phyloP scores from a whole-genome alignment of 2,797 vertebrate species.

The Pristis pectinata region DNA sequence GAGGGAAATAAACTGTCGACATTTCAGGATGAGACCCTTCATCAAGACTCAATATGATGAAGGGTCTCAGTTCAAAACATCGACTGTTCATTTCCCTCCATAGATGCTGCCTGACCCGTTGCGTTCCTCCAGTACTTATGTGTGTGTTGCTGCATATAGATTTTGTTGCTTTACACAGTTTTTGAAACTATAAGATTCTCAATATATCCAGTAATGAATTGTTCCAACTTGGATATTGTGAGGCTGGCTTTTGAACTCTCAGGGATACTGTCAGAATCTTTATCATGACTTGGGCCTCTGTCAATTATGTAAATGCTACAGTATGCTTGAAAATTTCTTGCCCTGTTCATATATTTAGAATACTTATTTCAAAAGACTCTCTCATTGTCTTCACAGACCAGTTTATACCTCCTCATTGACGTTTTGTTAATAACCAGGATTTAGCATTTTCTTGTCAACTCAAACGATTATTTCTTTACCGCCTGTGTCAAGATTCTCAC shows the following conservation, averaged over 20 bases:
- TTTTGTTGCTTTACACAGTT: neutral
- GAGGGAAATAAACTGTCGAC: no score
- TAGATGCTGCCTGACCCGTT: no score
- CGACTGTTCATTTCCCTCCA: no score
- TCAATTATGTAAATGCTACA: neutral
- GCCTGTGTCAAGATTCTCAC: conserved; percentile 48
- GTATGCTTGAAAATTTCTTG: neutral
- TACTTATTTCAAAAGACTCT: neutral
- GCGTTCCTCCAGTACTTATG: no score
- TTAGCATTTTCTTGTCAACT: conserved; percentile 48
- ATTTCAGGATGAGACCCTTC: no score
- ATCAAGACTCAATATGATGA: no score
- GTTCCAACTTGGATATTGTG: neutral
- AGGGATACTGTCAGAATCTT: neutral
- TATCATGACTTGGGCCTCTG: neutral
- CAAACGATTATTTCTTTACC: conserved; percentile 41
- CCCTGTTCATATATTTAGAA: conserved; percentile 1
- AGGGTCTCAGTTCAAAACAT: no score
- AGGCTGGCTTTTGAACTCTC: neutral
- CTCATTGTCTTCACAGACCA: conserved; percentile 7
- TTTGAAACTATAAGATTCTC: neutral
- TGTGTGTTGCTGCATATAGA: no score
- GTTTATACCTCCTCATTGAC: neutral
- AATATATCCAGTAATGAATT: neutral
- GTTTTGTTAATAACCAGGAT: conserved; percentile 47